These are phyloP conservation scores for Pyrrhosoma nymphula DNA, from an alignment of 2,888 invertebrate genomes.

Conservation along the genomic window DNA sequence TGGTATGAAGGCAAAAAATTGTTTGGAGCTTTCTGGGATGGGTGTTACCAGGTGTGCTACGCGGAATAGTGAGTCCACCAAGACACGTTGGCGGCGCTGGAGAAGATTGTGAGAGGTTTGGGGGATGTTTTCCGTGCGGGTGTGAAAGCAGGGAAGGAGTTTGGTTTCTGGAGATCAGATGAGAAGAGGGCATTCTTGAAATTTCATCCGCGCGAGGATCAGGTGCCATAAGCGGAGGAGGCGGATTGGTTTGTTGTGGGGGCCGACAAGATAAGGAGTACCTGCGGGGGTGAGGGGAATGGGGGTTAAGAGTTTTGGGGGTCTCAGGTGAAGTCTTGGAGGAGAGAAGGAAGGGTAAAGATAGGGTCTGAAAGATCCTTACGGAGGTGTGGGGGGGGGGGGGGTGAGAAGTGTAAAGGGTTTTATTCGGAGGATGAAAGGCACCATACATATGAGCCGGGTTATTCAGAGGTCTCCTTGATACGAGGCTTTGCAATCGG, in stretches of 20 bases:
- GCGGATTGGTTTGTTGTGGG: slow-evolving; percentile 36
- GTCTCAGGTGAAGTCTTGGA: background rate
- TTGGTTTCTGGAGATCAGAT: background rate
- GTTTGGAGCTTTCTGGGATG: background rate
- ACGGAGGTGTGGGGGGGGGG: background rate
- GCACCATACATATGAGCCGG: slow-evolving; percentile 4
- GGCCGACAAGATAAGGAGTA: background rate
- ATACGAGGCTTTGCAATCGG: slow-evolving; percentile 1
- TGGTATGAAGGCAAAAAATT: background rate
- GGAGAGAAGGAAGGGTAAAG: background rate
- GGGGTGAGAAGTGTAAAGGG: background rate
- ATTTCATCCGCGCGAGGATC: slow-evolving; percentile 16
- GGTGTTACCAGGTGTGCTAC: background rate
- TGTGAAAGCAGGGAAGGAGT: background rate
- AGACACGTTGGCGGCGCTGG: background rate
- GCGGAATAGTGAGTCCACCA: background rate
- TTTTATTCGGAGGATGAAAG: slow-evolving; percentile 5
- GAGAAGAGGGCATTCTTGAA: background rate
- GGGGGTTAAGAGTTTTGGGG: background rate
- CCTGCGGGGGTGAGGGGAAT: background rate
- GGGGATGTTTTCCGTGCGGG: background rate
- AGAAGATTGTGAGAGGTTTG: background rate
- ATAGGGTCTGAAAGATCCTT: background rate
- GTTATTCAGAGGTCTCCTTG: background rate
- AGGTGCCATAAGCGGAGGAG: slow-evolving; percentile 9